Evolutionary conservation across 2,888 invertebrate species (phyloP).

Genomic region (Dioctria linearis): DNA sequence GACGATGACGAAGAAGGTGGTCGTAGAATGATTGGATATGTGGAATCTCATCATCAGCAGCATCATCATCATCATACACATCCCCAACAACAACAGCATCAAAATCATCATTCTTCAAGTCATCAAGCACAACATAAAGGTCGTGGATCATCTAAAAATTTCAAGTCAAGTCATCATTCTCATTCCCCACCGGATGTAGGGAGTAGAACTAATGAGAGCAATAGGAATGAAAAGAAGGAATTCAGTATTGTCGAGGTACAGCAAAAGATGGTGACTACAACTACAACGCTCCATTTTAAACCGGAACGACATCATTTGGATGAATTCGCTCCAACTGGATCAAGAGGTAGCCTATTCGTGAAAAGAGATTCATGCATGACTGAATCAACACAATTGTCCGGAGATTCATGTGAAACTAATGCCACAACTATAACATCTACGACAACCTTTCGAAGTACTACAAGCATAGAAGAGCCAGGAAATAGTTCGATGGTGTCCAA

Average conservation of each 20-base stretch:
- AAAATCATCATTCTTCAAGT: not conserved
- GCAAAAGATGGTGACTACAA: conserved; percentile 63
- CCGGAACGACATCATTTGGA: conserved; percentile 47
- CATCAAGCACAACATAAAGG: conserved; percentile 37
- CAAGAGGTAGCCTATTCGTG: conserved; percentile 58
- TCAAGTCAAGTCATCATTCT: conserved; percentile 37
- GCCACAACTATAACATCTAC: conserved; percentile 65
- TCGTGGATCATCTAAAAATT: conserved; percentile 47
- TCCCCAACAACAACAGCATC: not conserved
- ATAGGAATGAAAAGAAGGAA: conserved; percentile 62
- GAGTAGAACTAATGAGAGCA: not conserved
- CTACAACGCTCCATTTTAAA: conserved; percentile 44
- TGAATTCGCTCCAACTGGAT: conserved; percentile 49
- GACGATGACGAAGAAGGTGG: conserved; percentile 62
- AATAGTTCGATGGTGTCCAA: conserved; percentile 53
- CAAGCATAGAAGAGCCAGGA: conserved; percentile 58
- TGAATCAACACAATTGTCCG: conserved; percentile 69
- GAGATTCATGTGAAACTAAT: conserved; percentile 67
- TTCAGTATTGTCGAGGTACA: conserved; percentile 61
- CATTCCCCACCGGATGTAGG: conserved; percentile 39
- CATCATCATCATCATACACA: not conserved
- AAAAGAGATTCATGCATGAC: conserved; percentile 70
- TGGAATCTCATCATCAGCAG: conserved; percentile 30
- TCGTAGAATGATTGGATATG: not conserved
- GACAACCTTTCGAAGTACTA: conserved; percentile 66